Conservation (phyloP, 2,797 vertebrate species). For the Hydrophis major region DNA sequence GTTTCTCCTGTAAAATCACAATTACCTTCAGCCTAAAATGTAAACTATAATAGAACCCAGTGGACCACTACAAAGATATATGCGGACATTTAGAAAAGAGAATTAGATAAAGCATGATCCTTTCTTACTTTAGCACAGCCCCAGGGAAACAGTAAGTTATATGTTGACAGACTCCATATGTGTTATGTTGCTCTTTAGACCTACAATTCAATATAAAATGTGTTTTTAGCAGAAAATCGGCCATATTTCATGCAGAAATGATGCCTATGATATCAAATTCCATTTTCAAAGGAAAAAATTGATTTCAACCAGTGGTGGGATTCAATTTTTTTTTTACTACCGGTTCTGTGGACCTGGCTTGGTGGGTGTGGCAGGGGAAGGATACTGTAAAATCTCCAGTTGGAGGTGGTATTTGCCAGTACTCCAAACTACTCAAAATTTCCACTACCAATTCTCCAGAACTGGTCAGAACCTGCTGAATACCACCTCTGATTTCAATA, state of each 20-base stretch:
- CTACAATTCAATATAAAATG: conserved; percentile 57
- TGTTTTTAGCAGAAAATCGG: conserved; percentile 54
- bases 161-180: conserved; percentile 68
- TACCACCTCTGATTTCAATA: conserved; percentile 10
- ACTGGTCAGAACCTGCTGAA: too few relatives aligned
- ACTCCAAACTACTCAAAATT: too few relatives aligned
- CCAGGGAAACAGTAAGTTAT: conserved; percentile 51
- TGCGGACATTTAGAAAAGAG: conserved; percentile 42
- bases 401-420: too few relatives aligned
- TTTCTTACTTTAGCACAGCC: conserved; percentile 55
- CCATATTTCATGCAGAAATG: conserved; percentile 58
- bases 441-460: too few relatives aligned
- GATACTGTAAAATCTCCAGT: too few relatives aligned
- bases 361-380: too few relatives aligned
- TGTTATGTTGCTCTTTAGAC: conserved; percentile 63
- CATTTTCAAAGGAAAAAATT: conserved; percentile 50
- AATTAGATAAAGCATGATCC: conserved; percentile 33
- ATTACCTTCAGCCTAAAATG: conserved; percentile 46
- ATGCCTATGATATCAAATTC: conserved; percentile 54
- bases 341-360: too few relatives aligned
- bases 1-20: conserved; percentile 23
- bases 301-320: conserved; percentile 31
- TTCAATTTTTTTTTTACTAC: too few relatives aligned
- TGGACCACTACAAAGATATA: conserved; percentile 38
- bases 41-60: conserved; percentile 33